Conservation (phyloP, 2,888 invertebrate genomes). For the Malthinus flaveolus region DNA sequence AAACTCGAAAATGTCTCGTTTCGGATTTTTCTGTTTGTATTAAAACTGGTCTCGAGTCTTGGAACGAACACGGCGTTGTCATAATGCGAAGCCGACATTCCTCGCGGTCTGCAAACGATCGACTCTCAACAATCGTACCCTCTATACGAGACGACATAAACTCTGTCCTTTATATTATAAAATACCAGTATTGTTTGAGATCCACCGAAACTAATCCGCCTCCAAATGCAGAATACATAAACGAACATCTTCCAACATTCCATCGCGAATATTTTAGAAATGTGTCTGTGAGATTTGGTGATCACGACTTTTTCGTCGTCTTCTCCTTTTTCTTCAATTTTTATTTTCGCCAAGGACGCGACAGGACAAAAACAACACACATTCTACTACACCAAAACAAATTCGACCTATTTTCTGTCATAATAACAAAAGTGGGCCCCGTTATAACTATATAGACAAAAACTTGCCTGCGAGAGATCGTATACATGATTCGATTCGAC, state of each 20-base stretch:
- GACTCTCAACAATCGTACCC: conserved; percentile 23
- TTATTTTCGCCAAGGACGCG: no score
- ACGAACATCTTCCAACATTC: conserved; percentile 18
- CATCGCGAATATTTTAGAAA: conserved; percentile 25
- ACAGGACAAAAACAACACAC: no score
- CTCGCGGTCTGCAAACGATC: conserved; percentile 27
- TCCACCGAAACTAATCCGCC: conserved; percentile 22
- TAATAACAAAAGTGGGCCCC: conserved; percentile 8
- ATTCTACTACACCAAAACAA: not conserved
- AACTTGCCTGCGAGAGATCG: conserved; percentile 11
- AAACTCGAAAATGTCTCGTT: conserved; percentile 16
- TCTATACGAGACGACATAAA: not conserved
- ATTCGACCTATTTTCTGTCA: conserved; percentile 19
- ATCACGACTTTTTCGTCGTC: conserved; percentile 11
- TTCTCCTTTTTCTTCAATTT: no score
- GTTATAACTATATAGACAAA: conserved; percentile 13
- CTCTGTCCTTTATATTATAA: not conserved
- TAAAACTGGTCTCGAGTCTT: conserved; percentile 33
- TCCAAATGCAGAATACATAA: conserved; percentile 18
- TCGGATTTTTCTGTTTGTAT: conserved; percentile 32
- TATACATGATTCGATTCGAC: conserved; percentile 17
- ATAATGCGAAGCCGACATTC: conserved; percentile 35
- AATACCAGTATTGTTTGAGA: conserved; percentile 12
- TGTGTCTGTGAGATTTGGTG: conserved; percentile 19
- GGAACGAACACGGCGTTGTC: conserved; percentile 28